phyloP scores from a whole-genome alignment of 1,140 invertebrate species.

The Drosophila triauraria region DNA sequence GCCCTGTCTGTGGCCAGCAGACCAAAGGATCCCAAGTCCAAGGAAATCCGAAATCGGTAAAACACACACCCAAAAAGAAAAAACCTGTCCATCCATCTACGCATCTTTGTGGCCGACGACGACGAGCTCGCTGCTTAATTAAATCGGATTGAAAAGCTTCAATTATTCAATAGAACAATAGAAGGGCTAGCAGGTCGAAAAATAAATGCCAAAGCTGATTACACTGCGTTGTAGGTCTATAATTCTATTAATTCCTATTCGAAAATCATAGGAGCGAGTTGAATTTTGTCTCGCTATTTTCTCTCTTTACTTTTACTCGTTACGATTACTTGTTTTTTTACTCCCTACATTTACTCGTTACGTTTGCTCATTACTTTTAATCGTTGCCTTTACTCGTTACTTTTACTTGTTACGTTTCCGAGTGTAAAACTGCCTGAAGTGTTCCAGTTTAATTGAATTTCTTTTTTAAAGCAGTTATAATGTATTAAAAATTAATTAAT shows the following conservation, averaged over 20 bases:
- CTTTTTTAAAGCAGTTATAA: neutral
- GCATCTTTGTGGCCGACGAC: constrained; percentile 14
- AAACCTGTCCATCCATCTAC: constrained; percentile 40
- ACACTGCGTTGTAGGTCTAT: constrained; percentile 7
- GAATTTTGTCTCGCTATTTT: too few species aligned
- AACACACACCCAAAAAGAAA: constrained; percentile 11
- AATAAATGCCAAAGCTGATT: neutral
- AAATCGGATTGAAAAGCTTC: constrained; percentile 66
- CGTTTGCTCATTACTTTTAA: too few species aligned
- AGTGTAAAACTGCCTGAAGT: too few species aligned
- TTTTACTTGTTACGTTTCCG: too few species aligned
- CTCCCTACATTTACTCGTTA: too few species aligned
- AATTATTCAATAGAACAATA: constrained; percentile 61
- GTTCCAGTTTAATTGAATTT: neutral
- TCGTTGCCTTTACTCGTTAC: too few species aligned
- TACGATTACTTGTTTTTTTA: too few species aligned
- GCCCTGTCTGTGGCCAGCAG: constrained; percentile 39
- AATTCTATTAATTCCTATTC: neutral
- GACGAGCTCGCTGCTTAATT: constrained; percentile 43
- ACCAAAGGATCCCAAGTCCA: constrained; percentile 23
- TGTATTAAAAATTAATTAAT: neutral
- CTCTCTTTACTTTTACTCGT: too few species aligned
- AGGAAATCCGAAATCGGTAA: constrained; percentile 9
- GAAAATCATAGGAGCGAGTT: too few species aligned
- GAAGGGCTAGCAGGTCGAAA: constrained; percentile 18